Evolutionary conservation across 2,888 invertebrate species (phyloP), one percentile per base, ranked within the genome.

Genomic region (Chydorus sphaericus): DNA sequence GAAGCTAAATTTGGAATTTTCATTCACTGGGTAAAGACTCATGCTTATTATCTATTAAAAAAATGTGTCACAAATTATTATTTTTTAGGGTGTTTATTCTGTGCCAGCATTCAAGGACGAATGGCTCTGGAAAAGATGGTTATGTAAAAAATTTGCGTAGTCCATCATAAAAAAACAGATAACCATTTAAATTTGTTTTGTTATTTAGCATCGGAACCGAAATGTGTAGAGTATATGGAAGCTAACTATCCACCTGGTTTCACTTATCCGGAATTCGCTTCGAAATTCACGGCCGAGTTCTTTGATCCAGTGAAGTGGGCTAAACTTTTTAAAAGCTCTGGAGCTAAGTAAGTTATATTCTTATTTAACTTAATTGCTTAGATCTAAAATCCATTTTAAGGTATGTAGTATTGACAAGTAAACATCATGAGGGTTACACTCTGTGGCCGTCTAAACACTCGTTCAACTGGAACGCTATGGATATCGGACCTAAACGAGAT

Each of bases 71-170:
- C n/a, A n/a, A n/a, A 90, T 94, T 63, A 93, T 94, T 66, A 72
- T 94, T 39, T 93, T 93, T 66, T 93, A 91, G 89, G 93, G 93
- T 1, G 86, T 93, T 0, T 94, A 83, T 66, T 81, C 88, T 0
- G 93, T 93, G 11, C 93, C 91, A 1, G 84, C 87, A 66, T 86
- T 81, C 68, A n/a, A n/a, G n/a, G 80, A 80, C 0, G 93, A 91
- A 73, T 94, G 93, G 94, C 93, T 93, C 69, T 93, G 93, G 93
- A 73, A 70, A 18, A 73, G 81, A 63, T 92, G 89, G 91, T 73
- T 77, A 72, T 75, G 85, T 83, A 72, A n/a, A n/a, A n/a, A n/a
- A n/a, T n/a, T n/a, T n/a, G n/a, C n/a, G n/a, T n/a, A n/a, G n/a
- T n/a, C n/a, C n/a, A n/a, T n/a, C n/a, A n/a, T n/a, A n/a, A n/a